phyloP scores from a whole-genome alignment of 2,797 vertebrate genomes.

The Enteromius fasciolatus region DNA sequence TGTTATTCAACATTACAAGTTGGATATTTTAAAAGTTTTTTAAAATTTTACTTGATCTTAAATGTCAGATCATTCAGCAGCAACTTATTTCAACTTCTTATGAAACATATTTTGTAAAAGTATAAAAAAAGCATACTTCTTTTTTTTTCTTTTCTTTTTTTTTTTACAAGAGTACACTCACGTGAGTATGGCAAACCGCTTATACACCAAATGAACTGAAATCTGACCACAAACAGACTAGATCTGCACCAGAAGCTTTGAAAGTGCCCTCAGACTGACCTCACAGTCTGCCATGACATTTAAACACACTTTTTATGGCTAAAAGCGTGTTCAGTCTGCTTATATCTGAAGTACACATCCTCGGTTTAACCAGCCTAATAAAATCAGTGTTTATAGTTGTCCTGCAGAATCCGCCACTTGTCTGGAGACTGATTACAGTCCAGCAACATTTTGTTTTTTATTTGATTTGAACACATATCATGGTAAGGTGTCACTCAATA shows the following conservation, averaged over 20 bases:
- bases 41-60: background rate
- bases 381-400: constrained; percentile 4
- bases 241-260: background rate
- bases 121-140: too few species aligned
- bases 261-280: background rate
- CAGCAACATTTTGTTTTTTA: background rate
- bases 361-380: constrained; percentile 11
- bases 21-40: too few species aligned
- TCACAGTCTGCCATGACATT: background rate
- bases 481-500: too few species aligned
- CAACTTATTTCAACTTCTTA: background rate
- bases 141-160: background rate
- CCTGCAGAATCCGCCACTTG: background rate
- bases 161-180: background rate
- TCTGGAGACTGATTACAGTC: background rate
- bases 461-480: background rate
- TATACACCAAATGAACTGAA: background rate
- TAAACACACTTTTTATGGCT: constrained; percentile 10
- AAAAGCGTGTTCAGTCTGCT: background rate
- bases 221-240: background rate
- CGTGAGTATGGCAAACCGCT: background rate
- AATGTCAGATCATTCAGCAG: background rate
- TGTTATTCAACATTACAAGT: background rate
- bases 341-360: constrained; percentile 29
- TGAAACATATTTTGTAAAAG: background rate